These are phyloP conservation scores for Phymanthus crucifer DNA, from an alignment of 92 coral and sea anemone genomes.

Conservation along the genomic window DNA sequence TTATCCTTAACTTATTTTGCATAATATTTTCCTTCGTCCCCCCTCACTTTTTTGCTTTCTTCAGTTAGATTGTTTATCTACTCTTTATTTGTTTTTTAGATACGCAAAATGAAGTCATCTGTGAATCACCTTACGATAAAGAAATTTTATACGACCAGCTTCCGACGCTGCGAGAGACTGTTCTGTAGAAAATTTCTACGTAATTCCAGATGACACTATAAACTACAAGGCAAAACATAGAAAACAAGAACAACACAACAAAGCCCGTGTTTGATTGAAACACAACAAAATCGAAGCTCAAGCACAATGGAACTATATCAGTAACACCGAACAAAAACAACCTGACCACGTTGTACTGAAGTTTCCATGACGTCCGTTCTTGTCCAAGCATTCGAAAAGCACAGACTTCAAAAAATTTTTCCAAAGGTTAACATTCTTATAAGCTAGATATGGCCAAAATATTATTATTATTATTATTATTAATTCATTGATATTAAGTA, in stretches of 20 bases:
- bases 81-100: background rate
- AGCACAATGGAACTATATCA: background rate
- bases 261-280: background rate
- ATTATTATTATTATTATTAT: background rate
- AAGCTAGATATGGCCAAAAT: background rate
- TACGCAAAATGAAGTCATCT: conserved; percentile 18
- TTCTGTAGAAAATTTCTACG: conserved; percentile 20
- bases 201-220: background rate
- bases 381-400: background rate
- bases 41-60: background rate
- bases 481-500: background rate
- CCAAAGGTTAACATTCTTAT: background rate
- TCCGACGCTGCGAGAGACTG: conserved; percentile 52
- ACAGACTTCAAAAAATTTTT: background rate
- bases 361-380: background rate
- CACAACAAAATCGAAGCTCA: background rate
- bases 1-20: background rate
- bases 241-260: background rate
- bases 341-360: background rate
- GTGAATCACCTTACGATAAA: conserved; percentile 14
- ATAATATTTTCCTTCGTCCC: background rate
- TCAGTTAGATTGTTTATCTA: background rate
- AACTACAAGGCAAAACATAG: background rate
- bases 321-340: background rate
- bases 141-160: conserved; percentile 29